Conservation (phyloP, 2,113 vertebrate genomes). For the Rana temporaria region DNA sequence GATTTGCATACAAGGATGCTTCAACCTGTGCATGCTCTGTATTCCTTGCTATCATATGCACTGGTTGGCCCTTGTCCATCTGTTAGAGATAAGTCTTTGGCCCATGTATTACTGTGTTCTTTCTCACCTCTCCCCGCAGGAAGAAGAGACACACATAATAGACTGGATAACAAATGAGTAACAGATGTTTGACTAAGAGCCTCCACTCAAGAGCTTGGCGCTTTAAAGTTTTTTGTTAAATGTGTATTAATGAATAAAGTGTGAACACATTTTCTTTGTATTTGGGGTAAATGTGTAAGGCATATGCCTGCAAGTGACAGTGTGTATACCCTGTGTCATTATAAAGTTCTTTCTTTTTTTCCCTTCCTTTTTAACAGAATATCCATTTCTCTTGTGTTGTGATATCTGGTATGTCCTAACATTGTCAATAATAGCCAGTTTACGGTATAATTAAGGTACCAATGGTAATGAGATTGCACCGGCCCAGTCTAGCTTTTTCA, state of each 20-base stretch:
- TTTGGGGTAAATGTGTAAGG: slow-evolving; percentile 30
- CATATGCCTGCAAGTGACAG: slow-evolving; percentile 6
- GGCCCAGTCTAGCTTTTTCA: too few relatives aligned
- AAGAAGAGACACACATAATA: slow-evolving; percentile 37
- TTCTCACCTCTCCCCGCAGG: slow-evolving; percentile 48
- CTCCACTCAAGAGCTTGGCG: slow-evolving; percentile 26
- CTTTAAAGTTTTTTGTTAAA: slow-evolving; percentile 32
- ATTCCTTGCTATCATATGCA: not conserved
- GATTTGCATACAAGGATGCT: not conserved
- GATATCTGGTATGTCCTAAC: too few relatives aligned
- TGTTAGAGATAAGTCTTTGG: slow-evolving; percentile 11
- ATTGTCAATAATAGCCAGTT: too few relatives aligned
- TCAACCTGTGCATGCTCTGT: slow-evolving; percentile 11
- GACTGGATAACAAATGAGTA: slow-evolving; percentile 31
- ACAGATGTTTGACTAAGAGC: slow-evolving; percentile 30
- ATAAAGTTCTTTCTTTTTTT: slow-evolving; percentile 1
- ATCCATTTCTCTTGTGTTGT: too few relatives aligned
- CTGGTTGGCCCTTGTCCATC: not conserved
- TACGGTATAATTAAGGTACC: too few relatives aligned
- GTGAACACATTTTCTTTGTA: slow-evolving; percentile 42
- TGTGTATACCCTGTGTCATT: slow-evolving; percentile 13
- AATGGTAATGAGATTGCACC: too few relatives aligned
- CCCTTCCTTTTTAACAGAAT: too few relatives aligned
- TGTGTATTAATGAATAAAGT: slow-evolving; percentile 31
- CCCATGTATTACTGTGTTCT: not conserved